Evolutionary conservation across 2,113 vertebrate species (phyloP).

Genomic region (Polyodon spathula): DNA sequence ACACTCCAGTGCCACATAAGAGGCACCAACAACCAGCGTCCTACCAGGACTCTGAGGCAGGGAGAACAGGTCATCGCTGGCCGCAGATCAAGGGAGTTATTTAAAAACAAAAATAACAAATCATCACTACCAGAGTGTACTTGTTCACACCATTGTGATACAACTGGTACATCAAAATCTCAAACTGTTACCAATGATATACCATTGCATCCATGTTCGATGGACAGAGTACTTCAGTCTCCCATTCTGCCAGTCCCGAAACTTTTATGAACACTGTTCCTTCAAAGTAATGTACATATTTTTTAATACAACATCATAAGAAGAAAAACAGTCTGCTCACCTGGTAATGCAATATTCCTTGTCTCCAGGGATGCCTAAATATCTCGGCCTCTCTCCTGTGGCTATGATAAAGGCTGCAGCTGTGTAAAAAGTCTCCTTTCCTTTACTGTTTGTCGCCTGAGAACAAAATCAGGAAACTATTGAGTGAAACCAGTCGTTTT

Average conservation of each 20-base stretch:
- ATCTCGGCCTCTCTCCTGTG: constrained; percentile 67
- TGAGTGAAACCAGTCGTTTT: too few relatives aligned
- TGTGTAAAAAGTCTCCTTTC: constrained; percentile 53
- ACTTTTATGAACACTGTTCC: background rate
- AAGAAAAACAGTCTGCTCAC: constrained; percentile 26
- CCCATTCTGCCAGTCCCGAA: background rate
- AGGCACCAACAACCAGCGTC: constrained; percentile 70
- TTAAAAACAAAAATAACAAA: too few relatives aligned
- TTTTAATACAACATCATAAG: too few relatives aligned
- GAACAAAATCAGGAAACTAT: too few relatives aligned
- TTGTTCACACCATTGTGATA: too few relatives aligned
- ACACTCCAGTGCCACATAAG: constrained; percentile 70
- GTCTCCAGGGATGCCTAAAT: constrained; percentile 60
- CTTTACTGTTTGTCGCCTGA: constrained; percentile 61
- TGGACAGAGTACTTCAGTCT: too few relatives aligned
- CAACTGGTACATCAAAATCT: too few relatives aligned
- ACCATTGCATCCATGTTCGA: too few relatives aligned
- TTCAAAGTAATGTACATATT: too few relatives aligned
- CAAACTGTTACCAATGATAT: too few relatives aligned
- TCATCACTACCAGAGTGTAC: too few relatives aligned
- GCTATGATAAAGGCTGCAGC: constrained; percentile 67
- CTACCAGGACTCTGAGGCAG: constrained; percentile 61
- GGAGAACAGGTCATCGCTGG: constrained; percentile 73
- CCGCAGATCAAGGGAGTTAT: background rate
- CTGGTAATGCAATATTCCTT: constrained; percentile 73